These are phyloP conservation scores for Zaprionus lachaisei DNA, from an alignment of 1,140 invertebrate genomes.

Conservation along the genomic window DNA sequence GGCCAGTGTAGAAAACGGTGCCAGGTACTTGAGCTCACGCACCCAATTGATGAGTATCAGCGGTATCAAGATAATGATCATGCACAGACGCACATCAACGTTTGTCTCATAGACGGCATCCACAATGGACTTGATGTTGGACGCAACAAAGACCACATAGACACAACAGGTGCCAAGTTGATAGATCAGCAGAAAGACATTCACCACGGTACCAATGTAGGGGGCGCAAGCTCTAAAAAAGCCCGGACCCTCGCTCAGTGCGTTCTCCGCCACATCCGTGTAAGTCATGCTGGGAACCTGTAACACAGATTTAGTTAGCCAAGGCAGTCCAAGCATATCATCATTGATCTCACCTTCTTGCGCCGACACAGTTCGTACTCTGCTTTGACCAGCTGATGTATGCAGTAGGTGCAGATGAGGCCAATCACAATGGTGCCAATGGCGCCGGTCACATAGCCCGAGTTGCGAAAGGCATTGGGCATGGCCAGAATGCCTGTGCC, in stretches of 20 bases:
- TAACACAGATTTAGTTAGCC: background rate
- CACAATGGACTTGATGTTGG: constrained; percentile 88
- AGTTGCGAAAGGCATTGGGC: constrained; percentile 92
- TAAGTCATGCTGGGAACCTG: constrained; percentile 89
- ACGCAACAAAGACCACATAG: constrained; percentile 93
- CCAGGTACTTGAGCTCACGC: constrained; percentile 90
- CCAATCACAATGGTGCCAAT: constrained; percentile 90
- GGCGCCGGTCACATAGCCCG: constrained; percentile 89
- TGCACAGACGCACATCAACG: constrained; percentile 86
- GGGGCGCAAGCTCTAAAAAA: constrained; percentile 87
- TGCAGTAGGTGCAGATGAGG: constrained; percentile 91
- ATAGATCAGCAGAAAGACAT: constrained; percentile 91
- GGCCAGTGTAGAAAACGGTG: constrained; percentile 90
- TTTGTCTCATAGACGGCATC: constrained; percentile 75
- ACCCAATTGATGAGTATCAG: constrained; percentile 90
- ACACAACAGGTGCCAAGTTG: constrained; percentile 95
- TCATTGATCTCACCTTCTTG: constrained; percentile 74
- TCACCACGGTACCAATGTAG: constrained; percentile 88
- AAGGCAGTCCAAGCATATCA: no score
- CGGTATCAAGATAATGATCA: constrained; percentile 88
- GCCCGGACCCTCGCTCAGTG: constrained; percentile 88
- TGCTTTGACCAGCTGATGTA: constrained; percentile 89
- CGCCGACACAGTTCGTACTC: constrained; percentile 90
- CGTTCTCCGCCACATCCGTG: constrained; percentile 89
- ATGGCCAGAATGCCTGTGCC: constrained; percentile 96